A percentile compares a stretch with the other conserved stretches of the same genome.
phyloP scores from a whole-genome alignment of 2,113 vertebrate species.

The Saguinus imperator region DNA sequence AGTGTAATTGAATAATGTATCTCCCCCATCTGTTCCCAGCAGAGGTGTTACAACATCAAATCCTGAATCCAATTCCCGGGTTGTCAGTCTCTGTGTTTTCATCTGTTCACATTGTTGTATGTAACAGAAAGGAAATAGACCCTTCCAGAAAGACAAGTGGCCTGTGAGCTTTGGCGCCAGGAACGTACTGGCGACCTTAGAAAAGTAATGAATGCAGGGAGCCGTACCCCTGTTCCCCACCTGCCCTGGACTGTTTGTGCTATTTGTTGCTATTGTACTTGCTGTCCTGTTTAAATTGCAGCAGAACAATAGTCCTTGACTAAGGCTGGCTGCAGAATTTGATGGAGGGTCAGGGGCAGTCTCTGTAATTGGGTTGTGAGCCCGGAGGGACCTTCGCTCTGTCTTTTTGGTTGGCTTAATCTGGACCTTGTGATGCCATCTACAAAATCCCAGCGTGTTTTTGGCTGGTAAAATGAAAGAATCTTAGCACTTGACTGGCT shows the following conservation, averaged over 20 bases:
- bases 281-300: slow-evolving; percentile 60
- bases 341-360: neutral
- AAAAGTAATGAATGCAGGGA: neutral
- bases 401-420: neutral
- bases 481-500: neutral
- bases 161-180: neutral
- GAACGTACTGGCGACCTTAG: neutral
- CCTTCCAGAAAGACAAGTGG: neutral
- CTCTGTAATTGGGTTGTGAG: neutral
- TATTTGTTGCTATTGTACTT: slow-evolving; percentile 24
- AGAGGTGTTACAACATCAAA: neutral
- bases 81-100: neutral
- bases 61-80: fast-evolving
- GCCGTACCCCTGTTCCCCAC: fast-evolving
- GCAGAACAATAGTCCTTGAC: neutral
- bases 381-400: slow-evolving; percentile 22
- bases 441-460: neutral
- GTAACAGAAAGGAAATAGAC: neutral
- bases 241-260: neutral
- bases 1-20: neutral
- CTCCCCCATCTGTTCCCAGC: neutral
- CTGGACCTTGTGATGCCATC: neutral
- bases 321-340: slow-evolving; percentile 13
- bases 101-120: neutral
- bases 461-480: neutral